These are phyloP conservation scores for Dinomys branickii DNA, from an alignment of 2,113 vertebrate species.

Conservation along the genomic window DNA sequence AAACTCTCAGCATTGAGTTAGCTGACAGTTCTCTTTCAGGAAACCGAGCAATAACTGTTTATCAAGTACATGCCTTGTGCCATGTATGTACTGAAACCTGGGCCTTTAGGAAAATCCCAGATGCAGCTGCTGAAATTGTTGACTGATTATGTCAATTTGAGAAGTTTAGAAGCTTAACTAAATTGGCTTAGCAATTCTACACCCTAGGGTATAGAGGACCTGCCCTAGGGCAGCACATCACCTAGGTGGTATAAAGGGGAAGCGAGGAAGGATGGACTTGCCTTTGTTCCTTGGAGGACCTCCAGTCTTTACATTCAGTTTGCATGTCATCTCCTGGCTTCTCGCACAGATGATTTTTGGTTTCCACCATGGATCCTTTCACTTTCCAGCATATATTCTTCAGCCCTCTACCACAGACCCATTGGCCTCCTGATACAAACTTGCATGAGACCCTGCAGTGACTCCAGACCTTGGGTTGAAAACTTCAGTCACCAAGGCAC, in stretches of 20 bases:
- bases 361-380: neutral
- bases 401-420: neutral
- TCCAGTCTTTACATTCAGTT: neutral
- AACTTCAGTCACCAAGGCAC: neutral
- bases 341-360: neutral
- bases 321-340: neutral
- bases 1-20: constrained; percentile 2
- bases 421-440: neutral
- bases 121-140: neutral
- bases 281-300: neutral
- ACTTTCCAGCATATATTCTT: neutral
- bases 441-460: neutral
- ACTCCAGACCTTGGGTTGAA: neutral
- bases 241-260: neutral
- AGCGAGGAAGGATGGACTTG: neutral
- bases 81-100: neutral
- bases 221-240: neutral
- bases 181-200: neutral
- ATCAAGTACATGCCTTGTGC: constrained; percentile 24
- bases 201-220: neutral
- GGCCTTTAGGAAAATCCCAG: neutral
- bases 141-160: neutral
- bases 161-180: neutral
- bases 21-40: neutral
- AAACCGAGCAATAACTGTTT: constrained; percentile 17